Percentiles rank a stretch among this genome's conserved stretches.
Evolutionary conservation across 1,140 invertebrate species (phyloP).

Genomic region (Oscheius sp.): DNA sequence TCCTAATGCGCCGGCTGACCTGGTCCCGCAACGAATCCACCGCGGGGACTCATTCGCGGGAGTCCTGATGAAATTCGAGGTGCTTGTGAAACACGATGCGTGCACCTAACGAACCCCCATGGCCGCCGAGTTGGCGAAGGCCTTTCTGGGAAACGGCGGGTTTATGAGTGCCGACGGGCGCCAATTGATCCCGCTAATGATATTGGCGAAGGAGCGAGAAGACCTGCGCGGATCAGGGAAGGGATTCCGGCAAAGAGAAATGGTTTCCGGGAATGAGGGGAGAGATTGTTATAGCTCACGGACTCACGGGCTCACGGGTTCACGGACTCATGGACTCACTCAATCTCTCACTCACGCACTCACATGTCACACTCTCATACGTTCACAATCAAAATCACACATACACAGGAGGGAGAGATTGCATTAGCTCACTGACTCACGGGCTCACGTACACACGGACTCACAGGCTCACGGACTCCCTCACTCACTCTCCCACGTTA

Average conservation of each 20-base stretch:
- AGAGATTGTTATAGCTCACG: not conserved
- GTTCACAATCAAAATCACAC: too few species aligned
- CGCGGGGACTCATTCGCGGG: not conserved
- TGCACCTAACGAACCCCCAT: not conserved
- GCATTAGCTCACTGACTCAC: too few species aligned
- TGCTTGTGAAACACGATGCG: not conserved
- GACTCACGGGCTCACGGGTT: too few species aligned
- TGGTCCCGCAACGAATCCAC: not conserved
- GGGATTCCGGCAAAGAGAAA: not conserved
- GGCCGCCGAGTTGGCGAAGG: not conserved
- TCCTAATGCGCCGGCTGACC: not conserved
- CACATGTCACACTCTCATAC: too few species aligned
- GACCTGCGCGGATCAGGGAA: not conserved
- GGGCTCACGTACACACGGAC: too few species aligned
- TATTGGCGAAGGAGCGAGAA: constrained; percentile 1
- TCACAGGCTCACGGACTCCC: too few species aligned
- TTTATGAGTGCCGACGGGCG: not conserved
- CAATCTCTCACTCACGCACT: too few species aligned
- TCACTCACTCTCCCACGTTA: too few species aligned
- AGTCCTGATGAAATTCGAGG: not conserved
- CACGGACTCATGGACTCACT: too few species aligned
- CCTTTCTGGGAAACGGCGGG: not conserved
- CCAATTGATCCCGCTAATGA: constrained; percentile 13
- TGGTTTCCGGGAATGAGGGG: not conserved
- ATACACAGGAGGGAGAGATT: too few species aligned